phyloP scores from a whole-genome alignment of 2,797 vertebrate genomes.

The Lacerta agilis region DNA sequence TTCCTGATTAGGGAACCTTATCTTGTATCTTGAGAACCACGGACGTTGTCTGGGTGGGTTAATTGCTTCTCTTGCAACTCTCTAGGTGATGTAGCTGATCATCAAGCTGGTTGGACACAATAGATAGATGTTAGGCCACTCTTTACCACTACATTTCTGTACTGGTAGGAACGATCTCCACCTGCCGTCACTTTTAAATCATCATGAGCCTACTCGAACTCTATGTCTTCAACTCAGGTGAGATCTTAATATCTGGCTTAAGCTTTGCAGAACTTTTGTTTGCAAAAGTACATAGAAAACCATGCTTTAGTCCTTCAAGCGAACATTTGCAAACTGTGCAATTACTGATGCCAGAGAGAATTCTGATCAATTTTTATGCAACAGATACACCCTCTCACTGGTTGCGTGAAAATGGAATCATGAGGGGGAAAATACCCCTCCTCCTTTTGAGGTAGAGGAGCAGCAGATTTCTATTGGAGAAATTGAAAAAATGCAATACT shows the following conservation, averaged over 20 bases:
- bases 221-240: conserved; percentile 39
- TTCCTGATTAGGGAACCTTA: neutral
- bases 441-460: neutral
- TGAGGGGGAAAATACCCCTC: too few relatives aligned
- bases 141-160: conserved; percentile 17
- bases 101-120: conserved; percentile 20
- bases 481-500: neutral
- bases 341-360: neutral
- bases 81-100: conserved; percentile 34
- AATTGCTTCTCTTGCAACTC: conserved; percentile 28
- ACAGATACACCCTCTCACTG: neutral
- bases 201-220: conserved; percentile 28
- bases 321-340: neutral
- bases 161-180: neutral
- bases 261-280: neutral
- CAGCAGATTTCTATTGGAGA: neutral
- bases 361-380: neutral
- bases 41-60: neutral
- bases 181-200: neutral
- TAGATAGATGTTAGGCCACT: conserved; percentile 32
- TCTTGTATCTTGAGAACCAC: neutral
- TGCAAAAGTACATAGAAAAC: neutral
- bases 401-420: neutral
- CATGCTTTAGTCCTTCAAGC: neutral
- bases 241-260: conserved; percentile 4